Evolutionary conservation across 2,888 invertebrate species (phyloP).

Genomic region (Parnassius glacialis): DNA sequence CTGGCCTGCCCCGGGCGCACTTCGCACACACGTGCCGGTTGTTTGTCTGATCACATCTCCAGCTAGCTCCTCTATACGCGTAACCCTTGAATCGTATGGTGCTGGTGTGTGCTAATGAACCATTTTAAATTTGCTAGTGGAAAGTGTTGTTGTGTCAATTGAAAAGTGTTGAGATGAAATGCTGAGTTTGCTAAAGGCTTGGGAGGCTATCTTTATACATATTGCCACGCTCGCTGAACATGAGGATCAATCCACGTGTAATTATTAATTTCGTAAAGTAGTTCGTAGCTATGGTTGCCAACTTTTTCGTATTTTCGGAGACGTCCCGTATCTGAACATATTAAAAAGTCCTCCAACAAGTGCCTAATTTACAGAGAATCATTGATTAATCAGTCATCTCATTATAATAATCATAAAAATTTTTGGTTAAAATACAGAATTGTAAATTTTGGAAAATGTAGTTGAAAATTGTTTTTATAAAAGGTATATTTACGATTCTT

Average conservation of each 20-base stretch:
- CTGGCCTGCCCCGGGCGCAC: neutral
- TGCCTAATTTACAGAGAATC: too few species aligned
- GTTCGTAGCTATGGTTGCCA: neutral
- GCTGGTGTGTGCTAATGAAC: neutral
- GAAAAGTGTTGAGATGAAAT: conserved; percentile 32
- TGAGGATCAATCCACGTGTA: neutral
- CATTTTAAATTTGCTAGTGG: too few species aligned
- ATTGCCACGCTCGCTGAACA: conserved; percentile 26
- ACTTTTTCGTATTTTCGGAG: too few species aligned
- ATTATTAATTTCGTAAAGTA: neutral
- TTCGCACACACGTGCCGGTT: neutral
- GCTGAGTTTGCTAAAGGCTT: conserved; percentile 55
- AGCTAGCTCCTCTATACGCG: neutral
- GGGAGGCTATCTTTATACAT: conserved; percentile 40
- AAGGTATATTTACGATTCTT: too few species aligned
- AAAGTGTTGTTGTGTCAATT: too few species aligned
- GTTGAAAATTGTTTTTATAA: too few species aligned
- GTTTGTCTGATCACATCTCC: neutral
- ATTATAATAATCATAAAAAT: too few species aligned
- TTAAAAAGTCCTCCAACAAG: too few species aligned
- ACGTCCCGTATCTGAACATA: too few species aligned
- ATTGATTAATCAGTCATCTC: too few species aligned
- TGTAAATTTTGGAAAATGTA: too few species aligned
- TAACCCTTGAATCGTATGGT: conserved; percentile 17
- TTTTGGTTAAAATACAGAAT: too few species aligned